Evolutionary conservation across 2,113 vertebrate species (phyloP).

Genomic region (Lepisosteus oculatus): DNA sequence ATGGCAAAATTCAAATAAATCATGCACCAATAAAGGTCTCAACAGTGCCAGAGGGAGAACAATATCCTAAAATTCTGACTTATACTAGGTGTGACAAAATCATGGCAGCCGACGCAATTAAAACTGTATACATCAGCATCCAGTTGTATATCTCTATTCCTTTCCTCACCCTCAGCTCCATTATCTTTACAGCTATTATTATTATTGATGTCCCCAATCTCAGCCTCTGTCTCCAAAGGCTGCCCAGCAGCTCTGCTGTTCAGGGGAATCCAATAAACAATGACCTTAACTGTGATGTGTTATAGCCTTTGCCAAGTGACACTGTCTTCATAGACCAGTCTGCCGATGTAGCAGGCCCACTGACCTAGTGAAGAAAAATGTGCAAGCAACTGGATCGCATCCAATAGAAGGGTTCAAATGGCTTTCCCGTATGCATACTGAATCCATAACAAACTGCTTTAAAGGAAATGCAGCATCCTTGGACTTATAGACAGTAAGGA

Average conservation of each 20-base stretch:
- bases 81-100: background rate
- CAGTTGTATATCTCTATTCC: background rate
- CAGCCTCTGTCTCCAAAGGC: constrained; percentile 4
- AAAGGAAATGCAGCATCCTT: too few species aligned
- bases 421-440: too few species aligned
- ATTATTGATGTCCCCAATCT: constrained; percentile 19
- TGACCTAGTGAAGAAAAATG: background rate
- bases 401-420: background rate
- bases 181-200: constrained; percentile 12
- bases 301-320: constrained; percentile 10
- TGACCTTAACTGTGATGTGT: constrained; percentile 13
- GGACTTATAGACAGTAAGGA: too few species aligned
- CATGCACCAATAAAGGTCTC: too few species aligned
- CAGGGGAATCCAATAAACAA: constrained; percentile 19
- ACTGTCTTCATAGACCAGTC: constrained; percentile 7
- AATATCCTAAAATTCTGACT: background rate
- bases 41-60: too few species aligned
- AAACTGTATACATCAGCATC: background rate
- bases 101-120: background rate
- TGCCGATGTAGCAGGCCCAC: background rate
- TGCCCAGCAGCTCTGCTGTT: background rate
- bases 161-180: background rate
- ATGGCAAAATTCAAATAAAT: too few species aligned
- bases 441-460: too few species aligned
- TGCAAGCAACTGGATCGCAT: constrained; percentile 6